Conservation (phyloP, 1,140 invertebrate genomes). For the Cryptotermes secundus region DNA sequence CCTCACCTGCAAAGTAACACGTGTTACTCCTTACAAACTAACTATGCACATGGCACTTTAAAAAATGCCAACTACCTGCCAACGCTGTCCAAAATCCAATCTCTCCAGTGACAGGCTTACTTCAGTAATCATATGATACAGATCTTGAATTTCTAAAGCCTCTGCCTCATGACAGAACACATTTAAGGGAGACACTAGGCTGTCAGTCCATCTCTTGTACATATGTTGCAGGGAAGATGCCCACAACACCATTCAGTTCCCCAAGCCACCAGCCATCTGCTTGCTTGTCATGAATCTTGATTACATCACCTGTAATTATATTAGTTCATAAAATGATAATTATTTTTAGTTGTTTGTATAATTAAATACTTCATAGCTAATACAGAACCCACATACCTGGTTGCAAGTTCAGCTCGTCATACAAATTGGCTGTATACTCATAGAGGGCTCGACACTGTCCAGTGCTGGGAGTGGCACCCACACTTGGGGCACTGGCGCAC, state of each 20-base stretch:
- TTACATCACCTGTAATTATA: conserved; percentile 69
- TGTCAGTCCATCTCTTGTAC: conserved; percentile 65
- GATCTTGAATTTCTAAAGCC: not conserved
- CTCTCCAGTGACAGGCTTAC: not conserved
- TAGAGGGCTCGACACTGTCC: conserved; percentile 80
- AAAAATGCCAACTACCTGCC: no score
- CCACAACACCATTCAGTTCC: conserved; percentile 78
- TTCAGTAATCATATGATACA: not conserved
- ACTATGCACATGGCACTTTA: no score
- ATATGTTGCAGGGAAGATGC: conserved; percentile 92
- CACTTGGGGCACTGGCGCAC: conserved; percentile 27
- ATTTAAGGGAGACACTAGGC: not conserved
- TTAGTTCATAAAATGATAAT: not conserved
- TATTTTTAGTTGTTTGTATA: not conserved
- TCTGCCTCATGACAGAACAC: not conserved
- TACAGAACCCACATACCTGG: conserved; percentile 57
- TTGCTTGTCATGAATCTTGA: conserved; percentile 86
- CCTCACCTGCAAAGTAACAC: no score
- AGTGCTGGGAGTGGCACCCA: conserved; percentile 24
- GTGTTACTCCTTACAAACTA: no score
- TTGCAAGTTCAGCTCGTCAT: conserved; percentile 82
- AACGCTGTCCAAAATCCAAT: no score
- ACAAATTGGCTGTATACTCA: conserved; percentile 81
- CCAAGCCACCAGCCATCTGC: conserved; percentile 95
- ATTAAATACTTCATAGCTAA: not conserved